Evolutionary conservation across 1,140 invertebrate species (phyloP).

Genomic region (Anadara kagoshimensis): DNA sequence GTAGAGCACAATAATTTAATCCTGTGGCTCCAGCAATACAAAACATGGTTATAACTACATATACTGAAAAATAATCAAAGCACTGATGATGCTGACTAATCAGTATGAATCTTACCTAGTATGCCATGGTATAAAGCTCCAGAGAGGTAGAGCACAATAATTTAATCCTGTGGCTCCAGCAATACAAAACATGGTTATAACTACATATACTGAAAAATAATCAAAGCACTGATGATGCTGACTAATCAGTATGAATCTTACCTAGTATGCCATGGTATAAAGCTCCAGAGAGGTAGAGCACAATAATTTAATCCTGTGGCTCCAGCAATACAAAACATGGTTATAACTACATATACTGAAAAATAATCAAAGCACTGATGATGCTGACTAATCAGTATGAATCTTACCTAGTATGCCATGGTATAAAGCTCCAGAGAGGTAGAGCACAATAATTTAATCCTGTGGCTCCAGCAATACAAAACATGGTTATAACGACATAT

Average conservation of each 20-base stretch:
- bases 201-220: too few relatives aligned
- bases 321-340: slow-evolving; percentile 71
- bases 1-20: slow-evolving; percentile 66
- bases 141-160: slow-evolving; percentile 67
- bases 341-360: too few relatives aligned
- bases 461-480: slow-evolving; percentile 64
- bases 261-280: slow-evolving; percentile 59
- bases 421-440: slow-evolving; percentile 63
- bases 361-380: too few relatives aligned
- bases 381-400: too few relatives aligned
- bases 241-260: too few relatives aligned
- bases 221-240: too few relatives aligned
- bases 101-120: too few relatives aligned
- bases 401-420: slow-evolving; percentile 61
- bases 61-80: too few relatives aligned
- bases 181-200: too few relatives aligned
- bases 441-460: slow-evolving; percentile 66
- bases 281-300: slow-evolving; percentile 66
- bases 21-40: slow-evolving; percentile 57
- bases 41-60: too few relatives aligned
- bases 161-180: slow-evolving; percentile 58
- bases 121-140: slow-evolving; percentile 57
- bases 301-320: slow-evolving; percentile 60
- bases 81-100: too few relatives aligned
- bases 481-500: too few relatives aligned